Base-by-base conservation (phyloP, 2,888 invertebrate species). In the Lepeophtheirus nordmannii region DNA sequence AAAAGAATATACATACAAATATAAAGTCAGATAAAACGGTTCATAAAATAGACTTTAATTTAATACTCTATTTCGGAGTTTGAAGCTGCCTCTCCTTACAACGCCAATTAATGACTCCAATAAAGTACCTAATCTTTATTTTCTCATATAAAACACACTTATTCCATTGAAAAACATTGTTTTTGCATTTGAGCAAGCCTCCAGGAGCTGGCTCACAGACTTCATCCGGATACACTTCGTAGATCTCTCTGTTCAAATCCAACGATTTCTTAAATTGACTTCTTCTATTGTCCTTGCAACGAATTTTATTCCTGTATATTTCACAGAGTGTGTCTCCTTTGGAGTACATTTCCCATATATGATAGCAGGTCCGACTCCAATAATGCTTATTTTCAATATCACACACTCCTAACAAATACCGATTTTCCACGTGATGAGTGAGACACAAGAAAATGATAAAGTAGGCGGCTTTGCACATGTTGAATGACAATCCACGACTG, bases 11-110 rank as follows among this genome's bases (percentile, higher is more conserved):
- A 30, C 30, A 30, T 30, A 30, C 30, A 30, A 30, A 30, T 2
- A n/a, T n/a, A 30, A 30, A 30, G 30, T 30, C 30, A 30, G 7
- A 30, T 30, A 30, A 30, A 30, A 5, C 2, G 30, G 30, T n/a
- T n/a, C n/a, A n/a, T n/a, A n/a, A 41, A 46, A 46, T 46, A 46
- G 8, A 46, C 8, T n/a, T 46, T n/a, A n/a, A 8, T 5, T n/a
- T 2, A 17, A 17, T 17, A 46, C 5, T 46, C 17, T 46, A 46
- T 46, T 46, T 46, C 17, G 53, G 53, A n/a, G 17, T 17, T 8
- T 46, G 53, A 46, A 46, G 53, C 53, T 46, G 53, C 53, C 53
- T 14, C 53, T 46, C n/a, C 14, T 17, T 46, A 17, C 53, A 46
- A 8, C 53, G 53, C 53, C 53, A 46, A 46, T 46, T 46, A 14